Evolutionary conservation across 2,113 vertebrate species (phyloP), one percentile per base, ranked within the genome.

Genomic region (Pangasianodon hypophthalmus): DNA sequence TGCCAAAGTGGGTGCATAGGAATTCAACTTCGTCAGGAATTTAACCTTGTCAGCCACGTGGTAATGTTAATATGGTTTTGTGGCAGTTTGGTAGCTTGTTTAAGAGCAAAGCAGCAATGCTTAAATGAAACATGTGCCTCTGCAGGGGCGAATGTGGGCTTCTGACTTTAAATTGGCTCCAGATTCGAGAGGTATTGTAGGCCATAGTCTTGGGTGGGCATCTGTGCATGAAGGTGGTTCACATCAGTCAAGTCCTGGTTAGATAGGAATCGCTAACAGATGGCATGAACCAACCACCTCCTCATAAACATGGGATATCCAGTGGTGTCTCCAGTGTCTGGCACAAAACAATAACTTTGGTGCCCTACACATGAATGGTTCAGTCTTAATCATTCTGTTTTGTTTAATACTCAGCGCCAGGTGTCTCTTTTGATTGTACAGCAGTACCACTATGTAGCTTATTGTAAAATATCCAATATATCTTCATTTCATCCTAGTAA

Each of bases 151-250:
- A 92, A 48, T 44, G 92, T 91, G 77, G 50, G 88, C 54, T 73
- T 85, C 86, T 80, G 92, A 92, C 52, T 81, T 90, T 89, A 88
- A 87, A 91, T 94, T 91, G 93, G 91, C 90, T 89, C 83, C 32
- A 85, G 93, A 89, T 92, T 93, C 91, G 75, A 80, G 85, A 90
- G 62, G 88, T 91, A 90, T 90, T 92, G 93, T 92, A 92, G 91
- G 90, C 93, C 90, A 93, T 86, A 85, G 93, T 92, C 91, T 88
- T 95, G 95, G 95, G 95, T 96, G 95, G 95, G 94, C 93, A 87
- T 80, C 90, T 91, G 87, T 89, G 91, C 94, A 93, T 92, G 80
- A 90, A 92, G 92, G 95, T 93, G 95, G 95, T 94, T 93, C 95
- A 94, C 93, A 93, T 94, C 93, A 92, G 83, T 94, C 94, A 92